A percentile compares a stretch with the other conserved stretches of the same genome.
These are phyloP conservation scores for Microctonus hyperodae DNA, from an alignment of 2,888 invertebrate species.

Conservation along the genomic window DNA sequence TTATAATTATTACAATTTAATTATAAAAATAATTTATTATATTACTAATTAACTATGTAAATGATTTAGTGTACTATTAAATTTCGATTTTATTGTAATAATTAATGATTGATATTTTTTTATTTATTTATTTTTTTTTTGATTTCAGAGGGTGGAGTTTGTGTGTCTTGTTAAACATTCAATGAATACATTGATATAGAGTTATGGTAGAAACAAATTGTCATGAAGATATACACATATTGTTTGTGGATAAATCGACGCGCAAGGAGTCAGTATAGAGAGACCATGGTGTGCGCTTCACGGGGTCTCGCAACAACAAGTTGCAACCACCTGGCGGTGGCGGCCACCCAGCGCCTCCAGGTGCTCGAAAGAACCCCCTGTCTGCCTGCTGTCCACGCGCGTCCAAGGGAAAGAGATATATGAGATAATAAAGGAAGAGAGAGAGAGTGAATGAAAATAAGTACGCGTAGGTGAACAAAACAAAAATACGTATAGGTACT, in stretches of 20 bases:
- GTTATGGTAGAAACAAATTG: conserved; percentile 15
- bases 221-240: background rate
- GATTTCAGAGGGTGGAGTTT: background rate
- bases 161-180: background rate
- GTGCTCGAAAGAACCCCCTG: conserved; percentile 50
- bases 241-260: conserved; percentile 17
- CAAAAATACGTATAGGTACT: too few species aligned
- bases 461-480: background rate
- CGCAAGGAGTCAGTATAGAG: conserved; percentile 32
- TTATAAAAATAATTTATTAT: too few species aligned
- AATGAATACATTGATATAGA: background rate
- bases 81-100: too few species aligned
- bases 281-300: conserved; percentile 40
- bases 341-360: conserved; percentile 55
- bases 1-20: too few species aligned
- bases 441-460: background rate
- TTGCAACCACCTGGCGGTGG: conserved; percentile 58
- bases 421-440: background rate
- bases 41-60: too few species aligned
- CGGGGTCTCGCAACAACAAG: conserved; percentile 54
- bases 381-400: conserved; percentile 33
- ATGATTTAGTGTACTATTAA: too few species aligned
- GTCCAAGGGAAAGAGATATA: conserved; percentile 16
- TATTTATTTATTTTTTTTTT: too few species aligned
- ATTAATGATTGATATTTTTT: too few species aligned